phyloP scores from a whole-genome alignment of 2,113 vertebrate species.

The Sitta europaea region DNA sequence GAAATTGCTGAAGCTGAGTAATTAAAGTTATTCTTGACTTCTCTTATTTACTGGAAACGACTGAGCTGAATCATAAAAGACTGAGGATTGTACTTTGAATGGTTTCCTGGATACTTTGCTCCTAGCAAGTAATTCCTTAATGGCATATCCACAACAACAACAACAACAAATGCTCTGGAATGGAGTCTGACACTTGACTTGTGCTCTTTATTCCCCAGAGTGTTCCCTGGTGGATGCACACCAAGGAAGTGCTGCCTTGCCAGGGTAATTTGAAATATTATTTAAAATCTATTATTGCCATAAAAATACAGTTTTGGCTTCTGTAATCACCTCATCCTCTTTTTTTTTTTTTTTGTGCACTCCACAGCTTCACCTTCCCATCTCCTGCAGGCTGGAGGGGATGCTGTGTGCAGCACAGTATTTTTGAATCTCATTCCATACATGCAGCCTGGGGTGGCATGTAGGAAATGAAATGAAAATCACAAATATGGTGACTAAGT shows the following conservation, averaged over 20 bases:
- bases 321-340: not conserved
- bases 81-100: not conserved
- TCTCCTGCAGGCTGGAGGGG: not conserved
- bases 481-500: not conserved
- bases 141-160: not conserved
- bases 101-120: not conserved
- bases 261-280: not conserved
- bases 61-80: slow-evolving; percentile 29
- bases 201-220: not conserved
- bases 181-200: not conserved
- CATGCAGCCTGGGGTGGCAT: not conserved
- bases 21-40: slow-evolving; percentile 58
- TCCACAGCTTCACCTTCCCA: not conserved
- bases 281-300: not conserved
- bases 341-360: not conserved
- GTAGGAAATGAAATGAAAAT: not conserved
- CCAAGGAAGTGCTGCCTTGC: not conserved
- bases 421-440: too few relatives aligned
- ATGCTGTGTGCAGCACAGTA: too few relatives aligned
- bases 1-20: slow-evolving; percentile 35
- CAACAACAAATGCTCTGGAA: not conserved
- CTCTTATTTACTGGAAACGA: slow-evolving; percentile 37
- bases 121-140: slow-evolving; percentile 15
- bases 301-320: not conserved
- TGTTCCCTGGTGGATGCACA: not conserved